These are phyloP conservation scores for Microtus pennsylvanicus DNA, from an alignment of 2,113 vertebrate genomes.

Conservation along the genomic window DNA sequence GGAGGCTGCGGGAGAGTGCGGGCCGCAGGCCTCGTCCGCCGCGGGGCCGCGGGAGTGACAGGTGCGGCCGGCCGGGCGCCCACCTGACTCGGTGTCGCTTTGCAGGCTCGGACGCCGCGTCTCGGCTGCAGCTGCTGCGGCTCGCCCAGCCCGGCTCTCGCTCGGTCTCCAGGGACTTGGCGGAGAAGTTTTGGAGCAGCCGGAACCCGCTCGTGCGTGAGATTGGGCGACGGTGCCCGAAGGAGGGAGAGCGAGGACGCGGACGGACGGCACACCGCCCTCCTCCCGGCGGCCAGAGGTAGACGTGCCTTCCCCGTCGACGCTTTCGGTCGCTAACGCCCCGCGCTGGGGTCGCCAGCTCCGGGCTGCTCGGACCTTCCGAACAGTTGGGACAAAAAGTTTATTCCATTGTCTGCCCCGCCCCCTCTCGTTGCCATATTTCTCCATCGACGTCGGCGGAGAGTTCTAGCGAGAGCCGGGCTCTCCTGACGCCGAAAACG, in stretches of 20 bases:
- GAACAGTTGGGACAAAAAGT: not conserved
- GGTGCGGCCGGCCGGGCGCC: constrained; percentile 59
- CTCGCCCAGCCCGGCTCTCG: not conserved
- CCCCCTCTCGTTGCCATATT: not conserved
- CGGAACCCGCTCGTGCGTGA: constrained; percentile 48
- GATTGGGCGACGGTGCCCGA: constrained; percentile 34
- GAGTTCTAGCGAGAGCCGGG: not conserved
- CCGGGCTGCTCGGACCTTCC: not conserved
- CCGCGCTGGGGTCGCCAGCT: not conserved
- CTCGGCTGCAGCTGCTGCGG: not conserved
- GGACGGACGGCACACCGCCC: not conserved
- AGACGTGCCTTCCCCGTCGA: not conserved
- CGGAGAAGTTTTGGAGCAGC: constrained; percentile 69
- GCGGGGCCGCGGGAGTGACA: constrained; percentile 57
- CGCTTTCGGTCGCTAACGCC: not conserved
- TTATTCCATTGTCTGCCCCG: not conserved
- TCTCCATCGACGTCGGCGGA: not conserved
- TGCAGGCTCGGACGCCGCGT: constrained; percentile 41
- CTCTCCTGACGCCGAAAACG: not conserved
- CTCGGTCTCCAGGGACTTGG: constrained; percentile 28
- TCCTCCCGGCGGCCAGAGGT: not conserved
- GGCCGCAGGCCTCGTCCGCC: not conserved
- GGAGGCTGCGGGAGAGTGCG: not conserved
- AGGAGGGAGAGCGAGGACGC: constrained; percentile 57
- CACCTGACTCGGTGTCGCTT: not conserved